phyloP scores from a whole-genome alignment of 2,888 invertebrate genomes.

The Lordiphosa andalusiaca region DNA sequence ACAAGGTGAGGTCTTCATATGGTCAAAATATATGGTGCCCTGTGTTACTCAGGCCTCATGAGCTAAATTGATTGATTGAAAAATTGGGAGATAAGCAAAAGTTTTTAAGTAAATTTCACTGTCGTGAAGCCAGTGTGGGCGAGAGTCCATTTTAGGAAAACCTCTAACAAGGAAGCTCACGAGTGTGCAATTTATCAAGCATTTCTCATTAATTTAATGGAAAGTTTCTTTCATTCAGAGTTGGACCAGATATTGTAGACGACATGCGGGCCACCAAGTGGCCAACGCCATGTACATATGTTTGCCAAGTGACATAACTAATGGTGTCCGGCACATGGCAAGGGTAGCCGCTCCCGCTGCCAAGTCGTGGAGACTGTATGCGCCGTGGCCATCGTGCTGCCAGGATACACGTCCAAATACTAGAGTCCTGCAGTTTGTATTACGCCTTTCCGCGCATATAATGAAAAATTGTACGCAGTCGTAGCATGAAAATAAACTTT shows the following conservation, averaged over 20 bases:
- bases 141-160: too few relatives aligned
- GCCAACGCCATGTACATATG: slow-evolving; percentile 8
- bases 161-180: too few relatives aligned
- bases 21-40: too few relatives aligned
- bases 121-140: too few relatives aligned
- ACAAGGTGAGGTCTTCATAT: too few relatives aligned
- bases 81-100: too few relatives aligned
- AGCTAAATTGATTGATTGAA: too few relatives aligned
- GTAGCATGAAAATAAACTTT: slow-evolving; percentile 33
- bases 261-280: slow-evolving; percentile 57
- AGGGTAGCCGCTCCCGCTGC: slow-evolving; percentile 39
- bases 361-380: slow-evolving; percentile 53
- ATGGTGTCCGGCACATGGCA: slow-evolving; percentile 45
- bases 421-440: slow-evolving; percentile 25
- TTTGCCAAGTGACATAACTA: slow-evolving; percentile 62
- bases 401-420: slow-evolving; percentile 23
- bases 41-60: too few relatives aligned
- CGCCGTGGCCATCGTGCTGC: slow-evolving; percentile 34
- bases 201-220: not conserved
- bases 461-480: slow-evolving; percentile 48
- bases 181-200: too few relatives aligned
- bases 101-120: too few relatives aligned
- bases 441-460: slow-evolving; percentile 47
- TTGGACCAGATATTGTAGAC: slow-evolving; percentile 17
- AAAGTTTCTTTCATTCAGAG: slow-evolving; percentile 18